Conservation (phyloP, 1,140 invertebrate genomes). For the Spodoptera litura region DNA sequence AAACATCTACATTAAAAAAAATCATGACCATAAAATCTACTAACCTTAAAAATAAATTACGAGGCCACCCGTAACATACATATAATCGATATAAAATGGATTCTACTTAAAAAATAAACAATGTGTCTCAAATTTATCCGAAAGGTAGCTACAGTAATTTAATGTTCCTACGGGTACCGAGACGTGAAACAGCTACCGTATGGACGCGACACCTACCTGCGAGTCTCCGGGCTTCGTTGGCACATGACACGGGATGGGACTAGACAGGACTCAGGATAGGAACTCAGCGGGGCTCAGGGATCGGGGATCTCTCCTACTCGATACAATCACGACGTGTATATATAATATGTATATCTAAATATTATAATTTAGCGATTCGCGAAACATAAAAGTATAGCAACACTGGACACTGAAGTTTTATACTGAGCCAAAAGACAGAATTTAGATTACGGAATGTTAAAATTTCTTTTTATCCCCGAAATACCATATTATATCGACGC, state of each 20-base stretch:
- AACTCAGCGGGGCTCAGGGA: conserved; percentile 68
- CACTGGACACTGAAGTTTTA: conserved; percentile 44
- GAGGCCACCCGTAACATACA: conserved; percentile 70
- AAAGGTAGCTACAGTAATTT: conserved; percentile 56
- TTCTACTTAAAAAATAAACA: conserved; percentile 76
- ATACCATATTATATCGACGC: conserved; percentile 66
- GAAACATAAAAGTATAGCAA: conserved; percentile 36
- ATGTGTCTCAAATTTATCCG: conserved; percentile 60
- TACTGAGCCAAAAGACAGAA: conserved; percentile 57
- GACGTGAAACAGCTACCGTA: conserved; percentile 51
- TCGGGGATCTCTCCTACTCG: conserved; percentile 58
- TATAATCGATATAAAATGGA: conserved; percentile 59
- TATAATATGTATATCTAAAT: conserved; percentile 19
- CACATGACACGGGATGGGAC: conserved; percentile 80
- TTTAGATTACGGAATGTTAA: conserved; percentile 78
- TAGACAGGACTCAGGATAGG: conserved; percentile 80
- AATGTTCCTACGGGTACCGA: conserved; percentile 54
- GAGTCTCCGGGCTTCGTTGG: conserved; percentile 76
- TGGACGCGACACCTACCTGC: conserved; percentile 57
- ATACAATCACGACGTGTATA: conserved; percentile 29
- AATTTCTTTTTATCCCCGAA: conserved; percentile 75
- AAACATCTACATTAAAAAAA: conserved; percentile 69
- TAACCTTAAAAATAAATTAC: conserved; percentile 82
- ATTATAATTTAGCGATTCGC: conserved; percentile 38
- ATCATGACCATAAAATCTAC: conserved; percentile 77